Conservation (phyloP, 1,140 invertebrate species). For the Drosophila parvula region DNA sequence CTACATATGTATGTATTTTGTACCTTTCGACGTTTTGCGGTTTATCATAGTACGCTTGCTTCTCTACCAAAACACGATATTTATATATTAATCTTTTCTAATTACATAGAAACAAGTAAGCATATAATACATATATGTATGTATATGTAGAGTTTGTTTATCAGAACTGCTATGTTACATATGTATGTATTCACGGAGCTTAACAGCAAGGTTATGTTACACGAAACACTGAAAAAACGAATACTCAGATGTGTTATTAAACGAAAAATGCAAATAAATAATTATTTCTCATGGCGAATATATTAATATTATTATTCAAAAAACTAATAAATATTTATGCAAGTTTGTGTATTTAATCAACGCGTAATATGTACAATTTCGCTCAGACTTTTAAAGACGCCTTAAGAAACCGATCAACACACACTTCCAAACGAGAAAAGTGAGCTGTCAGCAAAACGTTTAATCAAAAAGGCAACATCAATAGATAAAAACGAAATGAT, state of each 20-base stretch:
- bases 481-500: slow-evolving; percentile 65
- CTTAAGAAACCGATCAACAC: slow-evolving; percentile 6
- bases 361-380: neutral
- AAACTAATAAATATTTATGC: neutral
- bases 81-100: no score
- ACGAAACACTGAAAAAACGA: no score
- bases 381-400: neutral
- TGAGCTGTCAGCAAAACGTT: slow-evolving; percentile 13
- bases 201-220: slow-evolving; percentile 1
- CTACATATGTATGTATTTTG: slow-evolving; percentile 3
- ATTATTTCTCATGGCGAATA: neutral
- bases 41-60: slow-evolving; percentile 44
- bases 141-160: no score
- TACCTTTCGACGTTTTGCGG: slow-evolving; percentile 53
- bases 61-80: neutral
- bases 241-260: neutral
- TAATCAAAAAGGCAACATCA: slow-evolving; percentile 45
- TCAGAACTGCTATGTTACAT: no score
- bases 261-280: neutral
- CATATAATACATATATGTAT: neutral
- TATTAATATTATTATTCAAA: neutral
- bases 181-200: neutral
- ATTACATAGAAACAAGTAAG: neutral
- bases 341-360: neutral
- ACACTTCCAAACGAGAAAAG: slow-evolving; percentile 3